Conservation (phyloP, 2,797 vertebrate species). For the Astyanax mexicanus region DNA sequence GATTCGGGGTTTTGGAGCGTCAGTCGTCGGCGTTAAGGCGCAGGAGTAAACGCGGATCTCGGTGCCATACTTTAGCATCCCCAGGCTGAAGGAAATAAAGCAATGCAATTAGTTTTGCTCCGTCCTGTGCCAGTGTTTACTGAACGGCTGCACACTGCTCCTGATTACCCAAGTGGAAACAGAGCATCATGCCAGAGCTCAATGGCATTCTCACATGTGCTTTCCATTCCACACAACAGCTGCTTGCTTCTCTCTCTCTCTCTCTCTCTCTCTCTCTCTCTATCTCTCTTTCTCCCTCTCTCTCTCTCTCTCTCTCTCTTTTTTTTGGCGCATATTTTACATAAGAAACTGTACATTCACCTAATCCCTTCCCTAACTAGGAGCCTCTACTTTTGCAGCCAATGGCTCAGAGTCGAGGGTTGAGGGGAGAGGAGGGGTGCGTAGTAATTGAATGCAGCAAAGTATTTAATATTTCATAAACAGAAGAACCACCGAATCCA, state of each 20-base stretch:
- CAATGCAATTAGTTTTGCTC: constrained; percentile 58
- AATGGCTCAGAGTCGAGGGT: constrained; percentile 61
- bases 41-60: constrained; percentile 43
- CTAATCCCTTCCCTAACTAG: constrained; percentile 40
- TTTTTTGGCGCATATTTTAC: constrained; percentile 30
- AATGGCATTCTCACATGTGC: constrained; percentile 65
- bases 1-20: constrained; percentile 19
- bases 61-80: constrained; percentile 34
- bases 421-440: constrained; percentile 45
- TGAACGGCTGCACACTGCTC: constrained; percentile 56
- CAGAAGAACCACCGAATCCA: constrained; percentile 75
- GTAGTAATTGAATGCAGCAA: constrained; percentile 73
- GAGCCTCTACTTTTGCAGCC: constrained; percentile 44
- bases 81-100: constrained; percentile 40
- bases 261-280: no score
- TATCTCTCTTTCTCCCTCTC: constrained; percentile 31
- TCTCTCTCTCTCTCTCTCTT: no score
- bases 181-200: constrained; percentile 57
- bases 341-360: constrained; percentile 56
- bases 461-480: constrained; percentile 81
- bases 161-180: constrained; percentile 66
- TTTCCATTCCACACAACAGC: constrained; percentile 69
- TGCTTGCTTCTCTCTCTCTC: constrained; percentile 61
- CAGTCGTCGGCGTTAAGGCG: constrained; percentile 28
- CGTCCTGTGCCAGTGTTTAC: constrained; percentile 63